phyloP scores from a whole-genome alignment of 2,113 vertebrate species.

The Gambusia holbrooki region DNA sequence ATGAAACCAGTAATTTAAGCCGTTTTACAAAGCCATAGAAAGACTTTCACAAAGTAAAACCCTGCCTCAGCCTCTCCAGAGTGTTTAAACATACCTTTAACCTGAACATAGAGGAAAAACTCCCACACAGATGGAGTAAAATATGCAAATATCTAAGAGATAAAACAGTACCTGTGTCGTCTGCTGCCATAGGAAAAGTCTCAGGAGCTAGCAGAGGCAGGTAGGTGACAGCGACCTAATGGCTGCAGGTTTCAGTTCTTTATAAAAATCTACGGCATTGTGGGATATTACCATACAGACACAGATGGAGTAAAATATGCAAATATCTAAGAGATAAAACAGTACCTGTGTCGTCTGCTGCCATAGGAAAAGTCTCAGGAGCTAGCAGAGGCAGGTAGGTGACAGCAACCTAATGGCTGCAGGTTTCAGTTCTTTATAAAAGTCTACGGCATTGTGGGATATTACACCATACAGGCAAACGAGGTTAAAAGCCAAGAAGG shows the following conservation, averaged over 20 bases:
- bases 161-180: constrained; percentile 58
- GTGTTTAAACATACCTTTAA: not conserved
- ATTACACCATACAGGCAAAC: not conserved
- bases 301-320: not conserved
- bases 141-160: not conserved
- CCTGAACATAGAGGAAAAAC: not conserved
- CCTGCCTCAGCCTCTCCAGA: not conserved
- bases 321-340: constrained; percentile 1
- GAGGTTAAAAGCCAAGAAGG: not conserved
- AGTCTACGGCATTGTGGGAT: not conserved
- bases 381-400: constrained; percentile 21
- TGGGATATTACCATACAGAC: not conserved
- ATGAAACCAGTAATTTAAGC: not conserved
- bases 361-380: constrained; percentile 54
- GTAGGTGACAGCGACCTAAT: constrained; percentile 6
- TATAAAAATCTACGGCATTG: constrained; percentile 15
- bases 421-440: constrained; percentile 78
- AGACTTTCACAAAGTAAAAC: not conserved
- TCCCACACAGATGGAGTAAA: not conserved
- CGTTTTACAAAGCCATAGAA: not conserved
- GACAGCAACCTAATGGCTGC: constrained; percentile 6
- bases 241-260: constrained; percentile 79
- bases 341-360: constrained; percentile 65
- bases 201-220: constrained; percentile 25
- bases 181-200: constrained; percentile 61